Conservation (phyloP, 2,888 invertebrate genomes). For the Limnephilus rhombicus region DNA sequence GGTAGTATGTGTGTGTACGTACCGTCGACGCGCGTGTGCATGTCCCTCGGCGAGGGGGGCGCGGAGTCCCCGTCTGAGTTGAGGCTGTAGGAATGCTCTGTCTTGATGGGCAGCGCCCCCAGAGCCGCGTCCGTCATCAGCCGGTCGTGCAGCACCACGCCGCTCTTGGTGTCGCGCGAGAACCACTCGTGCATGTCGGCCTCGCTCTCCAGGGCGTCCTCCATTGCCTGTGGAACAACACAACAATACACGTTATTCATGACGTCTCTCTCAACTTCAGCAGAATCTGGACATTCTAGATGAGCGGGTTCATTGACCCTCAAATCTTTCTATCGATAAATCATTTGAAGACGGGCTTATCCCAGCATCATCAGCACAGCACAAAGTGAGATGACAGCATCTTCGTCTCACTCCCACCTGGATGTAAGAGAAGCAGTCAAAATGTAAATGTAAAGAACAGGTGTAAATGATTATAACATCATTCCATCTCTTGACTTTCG, state of each 20-base stretch:
- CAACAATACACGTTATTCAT: background rate
- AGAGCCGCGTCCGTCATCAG: conserved; percentile 93
- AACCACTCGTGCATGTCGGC: conserved; percentile 84
- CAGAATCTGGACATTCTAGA: background rate
- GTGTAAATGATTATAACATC: conserved; percentile 10
- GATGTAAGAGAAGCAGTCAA: background rate
- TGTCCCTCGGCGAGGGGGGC: conserved; percentile 82
- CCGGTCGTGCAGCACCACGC: conserved; percentile 91
- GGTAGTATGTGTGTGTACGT: conserved; percentile 67
- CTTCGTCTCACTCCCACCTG: background rate
- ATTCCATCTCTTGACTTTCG: conserved; percentile 17
- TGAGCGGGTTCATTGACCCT: conserved; percentile 20
- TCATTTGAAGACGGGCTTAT: background rate
- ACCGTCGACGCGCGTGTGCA: conserved; percentile 87
- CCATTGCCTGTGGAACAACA: conserved; percentile 78
- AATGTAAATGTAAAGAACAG: background rate
- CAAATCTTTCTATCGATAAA: background rate
- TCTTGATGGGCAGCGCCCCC: conserved; percentile 90
- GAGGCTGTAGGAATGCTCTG: conserved; percentile 94
- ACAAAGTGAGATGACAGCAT: background rate
- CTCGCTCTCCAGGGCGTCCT: conserved; percentile 82
- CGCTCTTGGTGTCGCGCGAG: conserved; percentile 81
- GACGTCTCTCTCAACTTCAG: background rate
- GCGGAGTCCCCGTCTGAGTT: conserved; percentile 85
- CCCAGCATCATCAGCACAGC: background rate